Conservation (phyloP, 2,888 invertebrate genomes). For the Tipula helvola region DNA sequence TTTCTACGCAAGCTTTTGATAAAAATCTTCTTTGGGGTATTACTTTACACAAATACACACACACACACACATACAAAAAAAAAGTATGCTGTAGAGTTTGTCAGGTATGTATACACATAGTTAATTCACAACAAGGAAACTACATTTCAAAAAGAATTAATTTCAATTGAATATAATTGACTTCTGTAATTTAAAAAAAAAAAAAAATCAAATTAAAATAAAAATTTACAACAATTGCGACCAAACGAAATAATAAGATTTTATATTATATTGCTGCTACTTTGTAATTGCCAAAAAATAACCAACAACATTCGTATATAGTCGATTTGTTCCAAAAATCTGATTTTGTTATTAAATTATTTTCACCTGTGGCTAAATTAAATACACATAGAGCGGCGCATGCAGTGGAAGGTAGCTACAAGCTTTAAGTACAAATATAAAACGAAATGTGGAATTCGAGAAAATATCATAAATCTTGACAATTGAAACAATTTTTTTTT, state of each 20-base stretch:
- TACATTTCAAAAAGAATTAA: neutral
- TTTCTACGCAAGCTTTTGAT: neutral
- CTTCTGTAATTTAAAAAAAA: neutral
- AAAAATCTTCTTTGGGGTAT: neutral
- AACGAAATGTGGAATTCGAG: neutral
- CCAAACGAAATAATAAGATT: neutral
- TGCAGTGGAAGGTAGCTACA: neutral
- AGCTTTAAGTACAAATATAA: neutral
- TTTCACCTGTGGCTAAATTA: neutral
- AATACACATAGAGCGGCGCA: neutral
- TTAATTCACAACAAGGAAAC: neutral
- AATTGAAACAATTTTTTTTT: neutral
- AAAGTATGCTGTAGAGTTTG: neutral
- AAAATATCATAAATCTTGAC: slow-evolving; percentile 4
- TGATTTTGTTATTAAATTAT: neutral
- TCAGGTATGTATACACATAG: neutral
- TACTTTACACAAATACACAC: neutral
- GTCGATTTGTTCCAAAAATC: neutral
- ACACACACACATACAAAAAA: neutral
- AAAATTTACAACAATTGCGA: neutral
- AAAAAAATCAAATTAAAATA: neutral
- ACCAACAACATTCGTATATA: neutral
- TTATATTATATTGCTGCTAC: neutral
- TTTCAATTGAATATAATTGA: slow-evolving; percentile 4
- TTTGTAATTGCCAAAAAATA: neutral